These are phyloP conservation scores for Samia ricini DNA, from an alignment of 1,140 invertebrate genomes.

Conservation along the genomic window DNA sequence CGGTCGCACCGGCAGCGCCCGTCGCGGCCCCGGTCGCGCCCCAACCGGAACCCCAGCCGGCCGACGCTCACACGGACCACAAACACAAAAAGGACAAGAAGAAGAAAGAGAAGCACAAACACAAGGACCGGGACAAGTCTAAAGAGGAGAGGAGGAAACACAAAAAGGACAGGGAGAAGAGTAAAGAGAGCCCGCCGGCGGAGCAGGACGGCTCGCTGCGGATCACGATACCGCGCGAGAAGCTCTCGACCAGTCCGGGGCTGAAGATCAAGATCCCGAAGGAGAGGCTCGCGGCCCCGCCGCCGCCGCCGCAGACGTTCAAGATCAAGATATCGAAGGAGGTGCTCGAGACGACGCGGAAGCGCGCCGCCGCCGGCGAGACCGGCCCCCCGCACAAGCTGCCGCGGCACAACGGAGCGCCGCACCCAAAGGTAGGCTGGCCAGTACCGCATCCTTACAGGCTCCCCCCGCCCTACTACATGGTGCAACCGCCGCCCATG, in stretches of 20 bases:
- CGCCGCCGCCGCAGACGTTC: slow-evolving; percentile 56
- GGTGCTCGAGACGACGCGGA: slow-evolving; percentile 61
- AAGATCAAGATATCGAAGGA: slow-evolving; percentile 76
- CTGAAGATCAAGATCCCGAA: slow-evolving; percentile 75
- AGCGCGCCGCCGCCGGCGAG: slow-evolving; percentile 38
- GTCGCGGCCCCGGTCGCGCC: slow-evolving; percentile 18
- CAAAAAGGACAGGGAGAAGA: slow-evolving; percentile 70
- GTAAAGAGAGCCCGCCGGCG: slow-evolving; percentile 38
- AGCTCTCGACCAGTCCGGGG: slow-evolving; percentile 57
- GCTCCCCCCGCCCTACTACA: slow-evolving; percentile 50
- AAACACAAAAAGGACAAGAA: slow-evolving; percentile 74
- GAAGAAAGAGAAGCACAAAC: slow-evolving; percentile 77
- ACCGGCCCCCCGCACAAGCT: slow-evolving; percentile 55
- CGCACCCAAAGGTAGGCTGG: slow-evolving; percentile 56
- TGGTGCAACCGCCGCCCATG: slow-evolving; percentile 56
- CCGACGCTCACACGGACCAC: slow-evolving; percentile 43
- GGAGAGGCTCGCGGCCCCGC: slow-evolving; percentile 67
- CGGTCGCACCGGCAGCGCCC: slow-evolving; percentile 9
- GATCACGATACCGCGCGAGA: slow-evolving; percentile 69
- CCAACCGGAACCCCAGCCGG: slow-evolving; percentile 24
- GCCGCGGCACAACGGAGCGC: slow-evolving; percentile 52
- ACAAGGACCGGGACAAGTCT: slow-evolving; percentile 72
- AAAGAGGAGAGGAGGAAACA: slow-evolving; percentile 73
- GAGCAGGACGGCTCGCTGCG: slow-evolving; percentile 42
- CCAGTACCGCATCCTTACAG: slow-evolving; percentile 33